Evolutionary conservation across 1,140 invertebrate genomes (phyloP).

Genomic region (Ceratina australensis): DNA sequence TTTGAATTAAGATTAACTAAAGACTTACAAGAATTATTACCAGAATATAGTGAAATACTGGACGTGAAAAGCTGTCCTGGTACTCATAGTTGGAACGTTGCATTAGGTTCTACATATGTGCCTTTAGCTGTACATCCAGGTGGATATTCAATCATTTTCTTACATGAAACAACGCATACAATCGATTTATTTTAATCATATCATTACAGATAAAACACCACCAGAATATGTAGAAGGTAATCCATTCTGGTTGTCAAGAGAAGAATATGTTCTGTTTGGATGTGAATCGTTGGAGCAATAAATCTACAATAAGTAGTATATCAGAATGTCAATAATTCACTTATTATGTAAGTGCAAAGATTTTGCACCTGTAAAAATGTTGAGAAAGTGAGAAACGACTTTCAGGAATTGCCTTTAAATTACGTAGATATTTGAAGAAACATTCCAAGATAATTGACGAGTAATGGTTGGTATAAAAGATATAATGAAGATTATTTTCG

Average conservation of each 20-base stretch:
- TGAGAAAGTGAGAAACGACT: slow-evolving; percentile 72
- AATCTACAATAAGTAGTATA: slow-evolving; percentile 46
- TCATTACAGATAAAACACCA: slow-evolving; percentile 74
- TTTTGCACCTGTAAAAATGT: slow-evolving; percentile 58
- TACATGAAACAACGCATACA: neutral
- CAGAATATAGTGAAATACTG: slow-evolving; percentile 75
- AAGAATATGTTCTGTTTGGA: slow-evolving; percentile 80
- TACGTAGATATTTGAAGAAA: slow-evolving; percentile 46
- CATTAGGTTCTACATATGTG: slow-evolving; percentile 79
- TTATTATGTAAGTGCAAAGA: slow-evolving; percentile 51
- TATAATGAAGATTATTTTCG: slow-evolving; percentile 24
- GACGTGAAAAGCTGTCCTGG: slow-evolving; percentile 77
- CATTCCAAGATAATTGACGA: slow-evolving; percentile 54
- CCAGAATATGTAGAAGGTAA: slow-evolving; percentile 76
- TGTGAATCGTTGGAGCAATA: slow-evolving; percentile 76
- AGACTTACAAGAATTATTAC: slow-evolving; percentile 77
- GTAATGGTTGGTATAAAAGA: slow-evolving; percentile 45
- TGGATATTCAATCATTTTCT: slow-evolving; percentile 51
- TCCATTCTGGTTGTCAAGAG: slow-evolving; percentile 79
- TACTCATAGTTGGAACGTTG: slow-evolving; percentile 79
- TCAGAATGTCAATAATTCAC: slow-evolving; percentile 52
- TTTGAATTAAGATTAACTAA: slow-evolving; percentile 77
- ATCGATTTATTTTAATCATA: slow-evolving; percentile 4
- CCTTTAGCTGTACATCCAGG: slow-evolving; percentile 77
- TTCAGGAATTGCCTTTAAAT: slow-evolving; percentile 73